Base-by-base conservation (phyloP, 2,888 invertebrate species). In the Clepsis dumicolana region DNA sequence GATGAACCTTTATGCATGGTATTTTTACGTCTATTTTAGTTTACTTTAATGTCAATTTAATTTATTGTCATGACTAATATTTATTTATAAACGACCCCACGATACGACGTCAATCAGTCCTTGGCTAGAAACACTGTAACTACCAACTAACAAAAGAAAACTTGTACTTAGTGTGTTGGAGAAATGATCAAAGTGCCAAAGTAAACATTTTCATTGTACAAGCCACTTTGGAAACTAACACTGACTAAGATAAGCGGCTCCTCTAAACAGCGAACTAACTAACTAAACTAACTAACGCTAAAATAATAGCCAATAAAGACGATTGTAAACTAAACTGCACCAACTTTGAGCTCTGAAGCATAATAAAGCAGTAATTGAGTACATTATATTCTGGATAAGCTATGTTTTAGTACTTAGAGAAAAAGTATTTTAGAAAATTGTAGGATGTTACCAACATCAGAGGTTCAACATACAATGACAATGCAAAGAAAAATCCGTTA, bases 231-330 rank as follows among this genome's bases (percentile, higher is more conserved):
- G 10, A 48, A 41, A 48, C 48, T 48, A 48, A 21, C 8, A 21
- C 48, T 21, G 48, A 0, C 48, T 48, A 3, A 48, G 48, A 48
- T 48, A 48, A 48, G 48, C 48, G 48, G 5, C 48, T 18, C 48
- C 1, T 21, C 48, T 48, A 21, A 48, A 48, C 48, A 48, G 18
- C 48, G 2, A 21, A 48, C 48, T 35, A 35, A 35, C 35, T 10
- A 35, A 35, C 35, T 48, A 48, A 48, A 48, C 48, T 48, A 48
- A 48, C 48, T 21, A 48, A 48, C 48, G 8, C 48, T 48, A 21
- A 48, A 48, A 48, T 48, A 48, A 48, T 21, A 48, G 48, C 8
- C 48, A 48, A 48, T 48, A 48, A 48, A 48, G 48, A 21, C 21
- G 48, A 21, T 48, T 48, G 48, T 48, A 21, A 48, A 48, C 48